Percentiles rank a stretch among this genome's conserved stretches.
phyloP scores from a whole-genome alignment of 2,113 vertebrate genomes.

The Podarcis cretensis region DNA sequence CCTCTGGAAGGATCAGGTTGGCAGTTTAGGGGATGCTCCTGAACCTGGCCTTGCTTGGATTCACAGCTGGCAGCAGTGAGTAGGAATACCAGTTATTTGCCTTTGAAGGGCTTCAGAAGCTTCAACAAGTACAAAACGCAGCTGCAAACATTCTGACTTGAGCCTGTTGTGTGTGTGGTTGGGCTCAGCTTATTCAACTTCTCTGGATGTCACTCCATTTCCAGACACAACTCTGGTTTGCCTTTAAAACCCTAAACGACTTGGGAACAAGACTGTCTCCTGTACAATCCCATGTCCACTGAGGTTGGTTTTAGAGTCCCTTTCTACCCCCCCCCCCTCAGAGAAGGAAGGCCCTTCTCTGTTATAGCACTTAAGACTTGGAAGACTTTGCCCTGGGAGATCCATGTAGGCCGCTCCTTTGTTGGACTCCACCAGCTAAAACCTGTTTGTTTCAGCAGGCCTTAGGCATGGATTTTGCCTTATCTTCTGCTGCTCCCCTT shows the following conservation, averaged over 20 bases:
- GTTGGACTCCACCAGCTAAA: not conserved
- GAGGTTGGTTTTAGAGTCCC: not conserved
- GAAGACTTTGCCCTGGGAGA: not conserved
- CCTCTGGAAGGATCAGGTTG: not conserved
- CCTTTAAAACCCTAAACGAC: not conserved
- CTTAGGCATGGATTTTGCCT: not conserved
- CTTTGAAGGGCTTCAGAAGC: not conserved
- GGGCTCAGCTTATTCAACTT: not conserved
- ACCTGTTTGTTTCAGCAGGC: not conserved
- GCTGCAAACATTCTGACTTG: not conserved
- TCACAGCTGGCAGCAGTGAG: not conserved
- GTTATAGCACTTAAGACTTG: not conserved
- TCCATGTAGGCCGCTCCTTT: not conserved
- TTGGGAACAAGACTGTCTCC: not conserved
- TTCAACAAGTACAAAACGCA: not conserved
- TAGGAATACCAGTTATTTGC: not conserved
- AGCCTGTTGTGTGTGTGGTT: not conserved
- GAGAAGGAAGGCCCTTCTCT: not conserved
- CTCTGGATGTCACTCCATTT: not conserved
- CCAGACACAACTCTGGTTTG: not conserved
- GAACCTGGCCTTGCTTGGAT: not conserved
- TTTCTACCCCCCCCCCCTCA: not conserved
- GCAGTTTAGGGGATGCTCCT: too few species aligned
- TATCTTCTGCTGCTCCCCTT: not conserved
- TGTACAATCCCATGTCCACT: not conserved